phyloP scores from a whole-genome alignment of 2,113 vertebrate genomes.

The Myiozetetes cayanensis region DNA sequence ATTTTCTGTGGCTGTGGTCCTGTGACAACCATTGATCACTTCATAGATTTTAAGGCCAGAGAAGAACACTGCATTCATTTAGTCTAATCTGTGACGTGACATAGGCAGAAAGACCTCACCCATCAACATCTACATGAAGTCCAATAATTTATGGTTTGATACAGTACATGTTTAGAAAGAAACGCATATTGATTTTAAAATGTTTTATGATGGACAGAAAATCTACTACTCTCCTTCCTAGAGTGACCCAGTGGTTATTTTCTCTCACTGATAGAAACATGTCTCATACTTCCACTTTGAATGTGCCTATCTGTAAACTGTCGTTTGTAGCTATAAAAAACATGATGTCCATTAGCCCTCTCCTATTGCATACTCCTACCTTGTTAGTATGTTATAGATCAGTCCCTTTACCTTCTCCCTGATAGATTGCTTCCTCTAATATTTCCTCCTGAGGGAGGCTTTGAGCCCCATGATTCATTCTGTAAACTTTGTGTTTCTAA shows the following conservation, averaged over 20 bases:
- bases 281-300: not conserved
- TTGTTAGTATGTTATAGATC: not conserved
- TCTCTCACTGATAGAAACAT: not conserved
- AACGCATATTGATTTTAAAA: slow-evolving; percentile 13
- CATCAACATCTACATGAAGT: not conserved
- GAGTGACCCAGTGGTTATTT: not conserved
- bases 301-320: not conserved
- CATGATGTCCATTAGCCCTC: not conserved
- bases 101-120: not conserved
- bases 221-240: not conserved
- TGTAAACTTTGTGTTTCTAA: not conserved
- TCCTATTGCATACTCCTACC: not conserved
- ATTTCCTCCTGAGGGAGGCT: not conserved
- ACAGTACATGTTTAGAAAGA: not conserved
- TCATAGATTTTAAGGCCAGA: not conserved
- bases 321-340: not conserved
- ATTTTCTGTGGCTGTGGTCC: not conserved
- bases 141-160: not conserved
- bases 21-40: slow-evolving; percentile 22
- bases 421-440: not conserved
- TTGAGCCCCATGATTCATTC: not conserved
- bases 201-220: not conserved
- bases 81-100: not conserved
- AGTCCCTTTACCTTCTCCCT: not conserved
- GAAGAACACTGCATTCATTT: not conserved